Evolutionary conservation across 1,140 invertebrate species (phyloP).

Genomic region (Brachionus rotundiformis): DNA sequence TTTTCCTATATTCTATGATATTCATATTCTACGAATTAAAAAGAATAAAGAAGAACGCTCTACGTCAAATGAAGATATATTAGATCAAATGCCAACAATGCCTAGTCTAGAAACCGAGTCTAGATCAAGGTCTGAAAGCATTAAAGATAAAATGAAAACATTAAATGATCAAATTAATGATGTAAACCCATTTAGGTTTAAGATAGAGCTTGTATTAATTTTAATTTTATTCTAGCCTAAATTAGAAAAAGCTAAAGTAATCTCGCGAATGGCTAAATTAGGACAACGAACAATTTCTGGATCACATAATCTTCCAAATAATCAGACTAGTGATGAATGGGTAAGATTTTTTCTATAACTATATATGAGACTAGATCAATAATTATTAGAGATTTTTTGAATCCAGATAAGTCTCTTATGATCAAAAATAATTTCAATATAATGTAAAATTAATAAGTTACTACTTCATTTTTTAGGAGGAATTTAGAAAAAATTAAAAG

Average conservation of each 20-base stretch:
- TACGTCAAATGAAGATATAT: neutral
- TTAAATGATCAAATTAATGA: constrained; percentile 51
- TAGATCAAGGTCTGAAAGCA: constrained; percentile 18
- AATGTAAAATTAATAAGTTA: too few relatives aligned
- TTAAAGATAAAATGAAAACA: constrained; percentile 42
- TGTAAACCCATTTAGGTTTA: too few relatives aligned
- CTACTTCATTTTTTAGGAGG: too few relatives aligned
- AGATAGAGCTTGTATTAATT: too few relatives aligned
- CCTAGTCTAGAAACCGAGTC: constrained; percentile 12
- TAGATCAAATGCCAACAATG: constrained; percentile 57
- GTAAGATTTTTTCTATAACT: neutral
- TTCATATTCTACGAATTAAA: constrained; percentile 28
- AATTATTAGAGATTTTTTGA: too few relatives aligned
- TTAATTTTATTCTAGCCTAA: constrained; percentile 55
- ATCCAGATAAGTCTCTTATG: too few relatives aligned
- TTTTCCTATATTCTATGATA: constrained; percentile 25
- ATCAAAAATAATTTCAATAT: too few relatives aligned
- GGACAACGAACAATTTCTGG: constrained; percentile 63
- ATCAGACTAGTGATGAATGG: neutral
- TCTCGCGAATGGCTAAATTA: constrained; percentile 65
- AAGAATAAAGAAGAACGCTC: constrained; percentile 28
- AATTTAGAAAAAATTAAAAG: too few relatives aligned
- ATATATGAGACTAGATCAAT: too few relatives aligned
- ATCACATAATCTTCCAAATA: neutral
- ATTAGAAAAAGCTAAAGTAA: constrained; percentile 62